Base-by-base conservation (phyloP, 2,113 vertebrate species). In the Cygnus buccinator region DNA sequence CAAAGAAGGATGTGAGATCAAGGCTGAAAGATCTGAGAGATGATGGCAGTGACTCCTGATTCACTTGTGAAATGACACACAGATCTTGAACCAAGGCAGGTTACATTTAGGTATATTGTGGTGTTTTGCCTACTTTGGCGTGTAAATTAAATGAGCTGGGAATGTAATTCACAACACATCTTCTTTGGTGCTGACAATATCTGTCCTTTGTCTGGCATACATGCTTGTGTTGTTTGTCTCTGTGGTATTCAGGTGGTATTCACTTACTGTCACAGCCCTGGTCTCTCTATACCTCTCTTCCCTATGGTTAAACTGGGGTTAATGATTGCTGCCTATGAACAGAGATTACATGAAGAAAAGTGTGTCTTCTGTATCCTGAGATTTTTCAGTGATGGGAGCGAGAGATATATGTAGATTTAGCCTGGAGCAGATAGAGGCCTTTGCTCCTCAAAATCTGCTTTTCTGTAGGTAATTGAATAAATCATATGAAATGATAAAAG, bases 21-120 rank as follows among this genome's bases (percentile, higher is more conserved):
- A 65, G 76, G 81, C 37, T 55, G 74, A 77, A 84, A 46, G 59
- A n/a, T 80, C 26, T 37, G 35, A 59, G 15, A 18, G 52, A 22
- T 21, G 67, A 39, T n/a, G 28, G 29, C 35, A 57, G 25, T 70
- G 80, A 55, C n/a, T 83, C 28, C 28, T 26, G 54, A 9, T 39
- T 87, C 5, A 15, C 23, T 55, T 65, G 25, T 84, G 50, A 39
- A 77, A 66, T n/a, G 35, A 2, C 5, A 20, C 28, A 9, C 12
- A 43, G 22, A 37, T 39, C 11, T 66, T 78, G 26, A 78, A 35
- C 8, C 0, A 0, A 3, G 6, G 11, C 41, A 62, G 19, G 19
- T 70, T 84, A 37, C 39, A 13, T 85, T 92, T 54, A 35, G 26
- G 20, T 62, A 17, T 41, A 6, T 58, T 87, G 8, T 2, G 39